Percentiles rank a stretch among this genome's conserved stretches.
phyloP scores from a whole-genome alignment of 1,140 invertebrate genomes.

The Brachionus rotundiformis region DNA sequence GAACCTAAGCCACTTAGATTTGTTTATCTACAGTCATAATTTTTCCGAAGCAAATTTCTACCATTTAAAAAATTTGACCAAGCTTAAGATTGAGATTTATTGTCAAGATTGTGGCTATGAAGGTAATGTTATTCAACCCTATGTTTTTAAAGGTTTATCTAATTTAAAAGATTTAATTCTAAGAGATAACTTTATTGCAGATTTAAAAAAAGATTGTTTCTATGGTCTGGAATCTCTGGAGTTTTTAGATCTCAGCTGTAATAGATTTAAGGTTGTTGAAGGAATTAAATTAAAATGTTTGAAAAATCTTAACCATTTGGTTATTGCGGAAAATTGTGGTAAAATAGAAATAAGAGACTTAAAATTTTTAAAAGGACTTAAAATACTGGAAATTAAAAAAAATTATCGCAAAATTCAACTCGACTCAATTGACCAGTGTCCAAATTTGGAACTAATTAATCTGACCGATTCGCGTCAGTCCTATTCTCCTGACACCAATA shows the following conservation, averaged over 20 bases:
- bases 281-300: not conserved
- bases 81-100: no score
- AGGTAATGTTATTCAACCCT: not conserved
- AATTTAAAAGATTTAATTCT: not conserved
- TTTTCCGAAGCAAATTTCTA: not conserved
- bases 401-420: not conserved
- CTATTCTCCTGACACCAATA: not conserved
- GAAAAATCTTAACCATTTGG: not conserved
- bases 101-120: no score
- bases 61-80: not conserved
- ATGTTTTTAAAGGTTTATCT: not conserved
- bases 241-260: not conserved
- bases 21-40: not conserved
- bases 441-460: not conserved
- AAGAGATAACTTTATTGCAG: not conserved
- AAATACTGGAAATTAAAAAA: not conserved
- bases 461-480: not conserved
- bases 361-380: not conserved
- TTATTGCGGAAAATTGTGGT: not conserved
- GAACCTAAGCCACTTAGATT: not conserved
- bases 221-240: not conserved
- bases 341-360: not conserved
- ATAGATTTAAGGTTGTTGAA: not conserved
- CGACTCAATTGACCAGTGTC: not conserved
- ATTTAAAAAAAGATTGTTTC: not conserved